A percentile compares a stretch with the other conserved stretches of the same genome.
These are phyloP conservation scores for Cavia porcellus DNA, from an alignment of 2,113 vertebrate genomes.

Conservation along the genomic window DNA sequence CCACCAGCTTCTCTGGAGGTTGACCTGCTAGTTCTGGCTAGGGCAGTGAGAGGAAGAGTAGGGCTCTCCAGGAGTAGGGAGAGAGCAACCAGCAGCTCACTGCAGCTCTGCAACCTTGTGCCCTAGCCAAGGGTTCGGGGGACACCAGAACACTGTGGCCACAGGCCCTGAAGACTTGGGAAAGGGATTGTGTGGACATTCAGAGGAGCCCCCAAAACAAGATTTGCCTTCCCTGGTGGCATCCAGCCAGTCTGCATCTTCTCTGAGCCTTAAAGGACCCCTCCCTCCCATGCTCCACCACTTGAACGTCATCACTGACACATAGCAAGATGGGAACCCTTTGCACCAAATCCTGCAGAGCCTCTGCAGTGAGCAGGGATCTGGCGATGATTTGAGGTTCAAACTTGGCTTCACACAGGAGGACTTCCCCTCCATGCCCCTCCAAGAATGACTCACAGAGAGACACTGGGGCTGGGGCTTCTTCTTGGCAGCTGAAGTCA, in stretches of 20 bases:
- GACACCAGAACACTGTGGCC: not conserved
- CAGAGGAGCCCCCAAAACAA: not conserved
- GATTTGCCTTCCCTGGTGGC: not conserved
- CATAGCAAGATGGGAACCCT: not conserved
- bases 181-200: not conserved
- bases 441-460: not conserved
- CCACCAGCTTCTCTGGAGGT: not conserved
- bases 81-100: not conserved
- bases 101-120: not conserved
- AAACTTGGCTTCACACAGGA: not conserved
- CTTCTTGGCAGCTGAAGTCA: not conserved
- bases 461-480: not conserved
- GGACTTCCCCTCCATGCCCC: not conserved
- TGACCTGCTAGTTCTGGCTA: not conserved
- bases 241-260: not conserved
- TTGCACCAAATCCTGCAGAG: not conserved
- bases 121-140: not conserved
- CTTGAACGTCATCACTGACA: not conserved
- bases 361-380: not conserved
- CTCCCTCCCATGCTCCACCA: rapidly evolving
- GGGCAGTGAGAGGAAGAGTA: not conserved
- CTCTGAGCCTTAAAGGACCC: not conserved
- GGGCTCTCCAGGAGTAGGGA: not conserved
- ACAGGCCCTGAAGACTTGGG: not conserved
- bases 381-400: not conserved